Conservation (phyloP, 1,140 invertebrate species). For the Coenobita brevimanus region DNA sequence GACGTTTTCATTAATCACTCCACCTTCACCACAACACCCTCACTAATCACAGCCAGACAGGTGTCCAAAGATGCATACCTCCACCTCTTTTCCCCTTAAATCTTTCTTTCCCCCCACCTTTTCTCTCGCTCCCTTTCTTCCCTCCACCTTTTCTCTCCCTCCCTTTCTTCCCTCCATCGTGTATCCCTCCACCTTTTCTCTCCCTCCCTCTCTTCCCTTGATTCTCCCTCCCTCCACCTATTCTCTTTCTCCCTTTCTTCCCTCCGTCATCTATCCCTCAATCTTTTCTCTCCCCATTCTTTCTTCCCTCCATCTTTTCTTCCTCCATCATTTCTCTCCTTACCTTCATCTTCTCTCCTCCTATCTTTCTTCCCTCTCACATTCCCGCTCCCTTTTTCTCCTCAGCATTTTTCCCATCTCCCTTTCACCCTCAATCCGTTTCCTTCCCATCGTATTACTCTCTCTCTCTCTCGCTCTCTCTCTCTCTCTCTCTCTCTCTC, state of each 20-base stretch:
- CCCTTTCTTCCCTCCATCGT: neutral
- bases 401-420: neutral
- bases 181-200: neutral
- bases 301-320: neutral
- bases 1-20: neutral
- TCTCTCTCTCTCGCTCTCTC: conserved; percentile 1
- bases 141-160: neutral
- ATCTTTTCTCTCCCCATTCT: neutral
- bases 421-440: neutral
- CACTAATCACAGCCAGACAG: neutral
- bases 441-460: neutral
- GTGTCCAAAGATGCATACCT: neutral
- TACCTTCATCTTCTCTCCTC: neutral
- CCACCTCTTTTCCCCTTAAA: neutral
- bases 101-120: neutral
- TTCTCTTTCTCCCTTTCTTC: neutral
- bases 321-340: neutral
- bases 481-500: neutral
- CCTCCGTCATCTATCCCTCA: neutral
- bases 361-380: neutral
- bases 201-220: neutral
- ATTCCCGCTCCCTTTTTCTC: neutral
- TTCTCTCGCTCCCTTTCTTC: neutral
- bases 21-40: neutral
- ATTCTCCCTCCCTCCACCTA: neutral